Evolutionary conservation across 2,113 vertebrate genomes (phyloP).

Genomic region (Lipophrys pholis): DNA sequence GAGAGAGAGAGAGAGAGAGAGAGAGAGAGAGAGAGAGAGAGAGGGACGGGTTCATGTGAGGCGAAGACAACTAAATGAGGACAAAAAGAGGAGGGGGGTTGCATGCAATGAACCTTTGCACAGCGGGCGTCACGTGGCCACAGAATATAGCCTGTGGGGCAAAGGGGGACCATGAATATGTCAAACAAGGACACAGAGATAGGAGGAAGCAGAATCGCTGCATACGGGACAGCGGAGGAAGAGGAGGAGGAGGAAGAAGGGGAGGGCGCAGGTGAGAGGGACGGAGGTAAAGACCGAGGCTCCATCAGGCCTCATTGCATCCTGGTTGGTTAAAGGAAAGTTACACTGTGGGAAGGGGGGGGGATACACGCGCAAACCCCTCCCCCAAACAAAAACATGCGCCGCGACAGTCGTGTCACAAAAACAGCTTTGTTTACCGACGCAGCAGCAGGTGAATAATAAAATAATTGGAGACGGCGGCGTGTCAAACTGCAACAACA

Average conservation of each 20-base stretch:
- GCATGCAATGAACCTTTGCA: slow-evolving; percentile 21
- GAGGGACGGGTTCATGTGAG: slow-evolving; percentile 18
- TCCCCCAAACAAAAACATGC: too few species aligned
- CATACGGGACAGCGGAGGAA: neutral
- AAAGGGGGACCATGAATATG: slow-evolving; percentile 33
- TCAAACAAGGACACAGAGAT: slow-evolving; percentile 47
- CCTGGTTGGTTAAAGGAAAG: slow-evolving; percentile 3
- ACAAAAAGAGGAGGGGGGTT: slow-evolving; percentile 44
- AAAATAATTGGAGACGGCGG: slow-evolving; percentile 32
- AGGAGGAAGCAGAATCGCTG: neutral
- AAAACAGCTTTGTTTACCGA: slow-evolving; percentile 47
- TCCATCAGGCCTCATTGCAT: slow-evolving; percentile 44
- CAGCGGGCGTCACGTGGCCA: slow-evolving; percentile 56
- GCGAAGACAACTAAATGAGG: slow-evolving; percentile 54
- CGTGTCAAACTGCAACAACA: slow-evolving; percentile 28
- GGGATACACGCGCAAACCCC: too few species aligned
- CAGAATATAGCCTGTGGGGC: slow-evolving; percentile 44
- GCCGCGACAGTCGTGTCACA: neutral
- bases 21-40: too few species aligned
- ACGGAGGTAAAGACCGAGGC: slow-evolving; percentile 31
- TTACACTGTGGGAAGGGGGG: too few species aligned
- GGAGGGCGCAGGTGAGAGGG: neutral
- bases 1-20: too few species aligned
- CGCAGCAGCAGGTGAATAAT: slow-evolving; percentile 64
- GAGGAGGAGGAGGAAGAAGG: neutral